Evolutionary conservation across 2,888 invertebrate species (phyloP).

Genomic region (Hirtodrosophila cameraria): DNA sequence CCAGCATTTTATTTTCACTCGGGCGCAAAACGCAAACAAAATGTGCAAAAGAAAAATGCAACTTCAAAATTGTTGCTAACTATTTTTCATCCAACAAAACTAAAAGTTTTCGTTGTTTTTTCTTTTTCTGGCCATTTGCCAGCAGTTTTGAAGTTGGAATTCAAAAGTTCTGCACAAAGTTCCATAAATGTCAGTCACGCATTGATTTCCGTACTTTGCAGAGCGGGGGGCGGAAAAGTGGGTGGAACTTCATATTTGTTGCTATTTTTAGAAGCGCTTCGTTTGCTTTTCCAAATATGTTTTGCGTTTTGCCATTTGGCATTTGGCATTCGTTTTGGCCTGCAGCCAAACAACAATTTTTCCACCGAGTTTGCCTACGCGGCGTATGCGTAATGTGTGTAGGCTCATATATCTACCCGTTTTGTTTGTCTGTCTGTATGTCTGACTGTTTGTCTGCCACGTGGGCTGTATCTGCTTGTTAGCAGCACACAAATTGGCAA

Average conservation of each 20-base stretch:
- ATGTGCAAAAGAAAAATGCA: slow-evolving; percentile 14
- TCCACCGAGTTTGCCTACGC: slow-evolving; percentile 24
- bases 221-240: background rate
- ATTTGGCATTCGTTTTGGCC: slow-evolving; percentile 57
- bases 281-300: slow-evolving; percentile 49
- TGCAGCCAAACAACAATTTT: slow-evolving; percentile 41
- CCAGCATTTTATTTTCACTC: slow-evolving; percentile 66
- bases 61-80: slow-evolving; percentile 31
- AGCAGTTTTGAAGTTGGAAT: slow-evolving; percentile 28
- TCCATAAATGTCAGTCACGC: slow-evolving; percentile 59
- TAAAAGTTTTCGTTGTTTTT: slow-evolving; percentile 23
- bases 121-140: slow-evolving; percentile 44
- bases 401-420: background rate
- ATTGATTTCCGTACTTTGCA: slow-evolving; percentile 51
- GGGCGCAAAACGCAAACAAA: slow-evolving; percentile 10
- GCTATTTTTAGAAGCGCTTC: background rate
- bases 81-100: slow-evolving; percentile 22
- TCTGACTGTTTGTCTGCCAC: slow-evolving; percentile 1
- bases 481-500: slow-evolving; percentile 11
- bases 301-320: slow-evolving; percentile 43
- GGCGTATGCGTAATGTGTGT: slow-evolving; percentile 33
- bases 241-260: slow-evolving; percentile 14
- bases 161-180: slow-evolving; percentile 33
- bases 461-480: slow-evolving; percentile 18
- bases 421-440: slow-evolving; percentile 14